Evolutionary conservation across 2,113 vertebrate genomes (phyloP), one percentile per base, ranked within the genome.

Genomic region (Mionectes macconnelli): DNA sequence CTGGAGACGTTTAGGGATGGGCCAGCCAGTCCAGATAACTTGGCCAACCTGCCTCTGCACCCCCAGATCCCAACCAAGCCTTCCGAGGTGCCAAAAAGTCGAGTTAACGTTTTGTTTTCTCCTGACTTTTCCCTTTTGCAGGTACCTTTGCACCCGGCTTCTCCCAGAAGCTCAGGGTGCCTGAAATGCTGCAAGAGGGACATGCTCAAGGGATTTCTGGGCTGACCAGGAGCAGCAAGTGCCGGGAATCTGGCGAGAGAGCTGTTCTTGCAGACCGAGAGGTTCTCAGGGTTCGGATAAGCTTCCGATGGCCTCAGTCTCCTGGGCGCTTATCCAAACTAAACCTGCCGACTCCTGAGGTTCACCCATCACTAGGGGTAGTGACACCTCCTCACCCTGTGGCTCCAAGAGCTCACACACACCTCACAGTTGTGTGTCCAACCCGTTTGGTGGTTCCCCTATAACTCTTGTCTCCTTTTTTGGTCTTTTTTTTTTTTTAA

Each of bases 111-210:
- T 28, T 56, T 66, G 66, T 92, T 82, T 78, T 87, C 96, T 94
- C 85, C 86, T 52, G 64, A 1, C 95, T 94, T 94, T 96, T 96
- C 95, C 95, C 87, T 96, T 97, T 95, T 94, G 90, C 92, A 94
- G 96, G 90, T 90, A 74, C 87, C 95, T 95, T 85, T 96, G 93
- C 85, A 94, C 90, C 79, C 96, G 94, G 94, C 96, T 97, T 97
- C 95, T 96, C 80, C 70, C 93, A 96, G 96, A 93, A 94, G 94
- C 93, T 91, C 35, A 91, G 82, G 59, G 96, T 96, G 91, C 90
- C 90, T 92, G 83, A 85, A 92, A 85, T 81, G 55, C 84, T 70
- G 45, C 93, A 73, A 45, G 86, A 92, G 89, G 70, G 89, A 76
- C 66, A 72, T 63, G 57, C 92, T 64, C 74, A 14, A 90, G 93